phyloP scores from a whole-genome alignment of 2,797 vertebrate species.

The Rhinogobio ventralis region DNA sequence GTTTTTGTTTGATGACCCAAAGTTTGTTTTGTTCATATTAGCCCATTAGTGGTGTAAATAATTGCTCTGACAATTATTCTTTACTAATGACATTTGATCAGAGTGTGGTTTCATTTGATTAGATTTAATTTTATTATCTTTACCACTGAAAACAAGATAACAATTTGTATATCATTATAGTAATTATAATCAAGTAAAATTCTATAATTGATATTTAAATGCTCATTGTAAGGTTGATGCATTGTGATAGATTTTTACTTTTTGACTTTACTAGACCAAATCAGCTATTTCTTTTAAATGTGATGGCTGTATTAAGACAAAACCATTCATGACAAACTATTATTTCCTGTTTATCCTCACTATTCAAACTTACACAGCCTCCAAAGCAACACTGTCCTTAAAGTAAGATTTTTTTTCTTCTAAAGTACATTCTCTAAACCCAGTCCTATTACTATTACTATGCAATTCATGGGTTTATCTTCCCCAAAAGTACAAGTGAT shows the following conservation, averaged over 20 bases:
- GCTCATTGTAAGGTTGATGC: not conserved
- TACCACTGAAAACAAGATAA: not conserved
- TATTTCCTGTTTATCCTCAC: not conserved
- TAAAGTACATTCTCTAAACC: not conserved
- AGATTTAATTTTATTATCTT: not conserved
- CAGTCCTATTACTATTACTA: not conserved
- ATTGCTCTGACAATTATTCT: not conserved
- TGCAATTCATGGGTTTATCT: not conserved
- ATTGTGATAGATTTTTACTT: not conserved
- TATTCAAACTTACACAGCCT: not conserved
- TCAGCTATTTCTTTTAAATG: not conserved
- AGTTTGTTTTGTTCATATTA: not conserved
- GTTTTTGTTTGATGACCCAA: not conserved
- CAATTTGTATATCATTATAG: not conserved
- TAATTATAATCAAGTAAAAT: not conserved
- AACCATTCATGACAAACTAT: not conserved
- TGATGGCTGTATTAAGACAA: not conserved
- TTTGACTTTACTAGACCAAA: not conserved
- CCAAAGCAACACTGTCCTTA: not conserved
- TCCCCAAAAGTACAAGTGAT: not conserved
- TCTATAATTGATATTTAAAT: not conserved
- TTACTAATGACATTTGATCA: not conserved
- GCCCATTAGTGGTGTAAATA: not conserved
- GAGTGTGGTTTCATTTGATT: not conserved
- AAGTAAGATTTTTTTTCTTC: too few species aligned